Base-by-base conservation (phyloP, 1,140 invertebrate species). In the Hylaeus volcanicus region DNA sequence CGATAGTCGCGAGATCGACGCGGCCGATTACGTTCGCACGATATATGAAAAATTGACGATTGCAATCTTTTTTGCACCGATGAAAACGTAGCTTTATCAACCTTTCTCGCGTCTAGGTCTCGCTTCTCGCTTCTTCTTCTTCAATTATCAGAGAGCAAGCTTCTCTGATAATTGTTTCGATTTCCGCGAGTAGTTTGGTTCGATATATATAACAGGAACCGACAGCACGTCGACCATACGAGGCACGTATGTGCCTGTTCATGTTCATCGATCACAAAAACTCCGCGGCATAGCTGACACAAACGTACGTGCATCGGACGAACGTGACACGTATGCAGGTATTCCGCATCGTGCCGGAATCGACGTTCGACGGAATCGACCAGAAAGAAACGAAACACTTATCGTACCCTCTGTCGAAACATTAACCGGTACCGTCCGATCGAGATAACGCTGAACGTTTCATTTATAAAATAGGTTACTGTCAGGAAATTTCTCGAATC, bases 211-310 rank as follows among this genome's bases (percentile, higher is more conserved):
- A 37, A 12, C 43, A 45, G 48, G 8, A 53, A 12, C 39, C 12
- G 55, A 56, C 3, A n/a, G 9, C 8, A 3, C 45, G 58, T 64
- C 70, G 51, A 41, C 66, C 37, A 55, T 77, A 56, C 65, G 12
- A 56, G n/a, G 5, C 68, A 82, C 61, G 60, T 66, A 63, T 48
- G 41, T 41, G 48, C 51, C 45, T 58, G 56, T 14, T 48, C 45
- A 82, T 58, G 56, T 14, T 48, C 45, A 82, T 82, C 76, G 81
- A 82, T 82, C 81, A 82, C 56, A 41, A 74, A 74, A 79, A 48
- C 43, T 58, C 26, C 55, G 48, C 41, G 48, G 58, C 58, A 14
- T 53, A 45, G 64, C 69, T 53, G 41, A 68, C 15, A 69, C 6
- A 60, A 48, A 76, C 6, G 26, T 55, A 39, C 45, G 61, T 79